Percentiles rank a stretch among this genome's conserved stretches.
phyloP scores from a whole-genome alignment of 2,888 invertebrate genomes.

The Ophioninae sp. region DNA sequence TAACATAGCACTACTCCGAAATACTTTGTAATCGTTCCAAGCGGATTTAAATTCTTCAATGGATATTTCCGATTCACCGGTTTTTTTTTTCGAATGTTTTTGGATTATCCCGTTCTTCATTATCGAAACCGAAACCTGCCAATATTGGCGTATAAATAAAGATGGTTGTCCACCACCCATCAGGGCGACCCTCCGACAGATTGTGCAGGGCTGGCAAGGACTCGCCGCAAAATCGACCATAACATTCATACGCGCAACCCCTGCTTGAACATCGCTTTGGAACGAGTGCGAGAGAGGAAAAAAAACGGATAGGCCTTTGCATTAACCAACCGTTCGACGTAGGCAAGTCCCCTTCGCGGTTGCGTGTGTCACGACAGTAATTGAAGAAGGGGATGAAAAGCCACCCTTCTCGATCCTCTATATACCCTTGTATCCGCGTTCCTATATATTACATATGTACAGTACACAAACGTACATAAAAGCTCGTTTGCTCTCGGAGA shows the following conservation, averaged over 20 bases:
- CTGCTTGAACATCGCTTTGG: conserved; percentile 60
- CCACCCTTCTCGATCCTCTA: conserved; percentile 17
- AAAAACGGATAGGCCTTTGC: conserved; percentile 65
- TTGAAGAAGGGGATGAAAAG: conserved; percentile 69
- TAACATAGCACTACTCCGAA: too few relatives aligned
- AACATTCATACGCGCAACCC: conserved; percentile 75
- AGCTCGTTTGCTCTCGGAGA: conserved; percentile 32
- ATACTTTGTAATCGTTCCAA: too few relatives aligned
- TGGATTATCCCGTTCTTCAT: too few relatives aligned
- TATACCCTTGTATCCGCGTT: neutral
- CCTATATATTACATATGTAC: too few relatives aligned
- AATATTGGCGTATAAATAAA: too few relatives aligned
- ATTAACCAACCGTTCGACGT: conserved; percentile 73
- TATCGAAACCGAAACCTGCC: too few relatives aligned
- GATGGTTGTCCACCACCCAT: neutral
- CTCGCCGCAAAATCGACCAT: conserved; percentile 71
- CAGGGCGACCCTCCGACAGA: conserved; percentile 47
- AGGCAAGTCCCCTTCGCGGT: conserved; percentile 67
- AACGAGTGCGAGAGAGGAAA: conserved; percentile 63
- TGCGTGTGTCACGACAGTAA: conserved; percentile 70
- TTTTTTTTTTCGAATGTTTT: too few relatives aligned
- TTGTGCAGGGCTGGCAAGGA: conserved; percentile 60
- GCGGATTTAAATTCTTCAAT: too few relatives aligned
- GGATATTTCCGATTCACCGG: too few relatives aligned
- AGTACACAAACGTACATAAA: neutral